phyloP scores from a whole-genome alignment of 2,113 vertebrate species.

The Gymnocephalus cernua region DNA sequence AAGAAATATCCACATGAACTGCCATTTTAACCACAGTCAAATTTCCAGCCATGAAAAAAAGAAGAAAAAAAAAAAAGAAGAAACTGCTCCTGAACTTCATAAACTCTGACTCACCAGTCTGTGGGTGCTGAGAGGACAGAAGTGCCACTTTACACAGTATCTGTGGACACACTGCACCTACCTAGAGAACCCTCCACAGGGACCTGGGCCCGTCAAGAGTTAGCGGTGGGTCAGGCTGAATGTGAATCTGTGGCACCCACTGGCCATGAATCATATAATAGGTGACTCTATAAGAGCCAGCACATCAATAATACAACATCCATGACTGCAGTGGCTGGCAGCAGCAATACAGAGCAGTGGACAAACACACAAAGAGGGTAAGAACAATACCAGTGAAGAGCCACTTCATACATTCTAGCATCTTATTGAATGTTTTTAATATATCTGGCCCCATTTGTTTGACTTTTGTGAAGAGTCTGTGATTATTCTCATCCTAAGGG shows the following conservation, averaged over 20 bases:
- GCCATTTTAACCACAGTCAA: background rate
- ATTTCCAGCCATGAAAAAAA: background rate
- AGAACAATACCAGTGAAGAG: constrained; percentile 8
- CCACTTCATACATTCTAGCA: constrained; percentile 1
- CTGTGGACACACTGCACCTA: background rate
- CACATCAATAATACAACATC: constrained; percentile 68
- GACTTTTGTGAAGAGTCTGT: background rate
- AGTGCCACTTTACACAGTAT: constrained; percentile 24
- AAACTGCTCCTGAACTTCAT: constrained; percentile 8
- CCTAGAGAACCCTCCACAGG: constrained; percentile 23
- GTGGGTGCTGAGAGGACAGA: constrained; percentile 40
- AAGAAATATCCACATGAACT: background rate
- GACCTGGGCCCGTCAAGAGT: constrained; percentile 14
- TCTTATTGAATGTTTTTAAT: background rate
- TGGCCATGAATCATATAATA: constrained; percentile 30
- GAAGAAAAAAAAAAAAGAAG: background rate
- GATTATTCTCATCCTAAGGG: constrained; percentile 2
- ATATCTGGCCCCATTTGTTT: background rate
- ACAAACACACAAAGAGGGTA: constrained; percentile 10
- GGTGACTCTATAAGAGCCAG: constrained; percentile 34
- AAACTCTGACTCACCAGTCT: constrained; percentile 29
- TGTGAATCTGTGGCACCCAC: constrained; percentile 54
- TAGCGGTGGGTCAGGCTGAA: constrained; percentile 1
- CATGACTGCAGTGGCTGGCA: constrained; percentile 35
- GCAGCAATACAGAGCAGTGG: constrained; percentile 42